Base-by-base conservation (phyloP, 2,113 vertebrate genomes). In the Sinocyclocheilus anshuiensis region DNA sequence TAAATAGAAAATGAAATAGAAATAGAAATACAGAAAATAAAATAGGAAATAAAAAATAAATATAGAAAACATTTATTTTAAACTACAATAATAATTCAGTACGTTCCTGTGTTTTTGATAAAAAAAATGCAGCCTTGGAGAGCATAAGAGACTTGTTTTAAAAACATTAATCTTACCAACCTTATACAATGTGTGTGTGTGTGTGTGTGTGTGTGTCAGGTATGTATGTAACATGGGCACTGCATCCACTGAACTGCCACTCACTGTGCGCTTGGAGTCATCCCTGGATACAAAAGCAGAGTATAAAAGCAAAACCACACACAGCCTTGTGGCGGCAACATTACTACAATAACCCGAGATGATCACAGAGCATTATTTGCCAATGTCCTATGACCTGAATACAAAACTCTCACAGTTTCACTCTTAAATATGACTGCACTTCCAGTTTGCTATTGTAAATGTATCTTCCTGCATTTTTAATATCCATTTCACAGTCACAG, bases 401-500 rank as follows among this genome's bases (percentile, higher is more conserved):
- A n/a, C 65, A 75, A 59, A 57, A 61, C 36, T 75, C 26, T 16
- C 39, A 63, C 4, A 69, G 55, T 16, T 36, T 22, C 9, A 16
- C 26, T 50, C 57, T 55, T 42, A 61, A 15, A 67, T 45, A 16
- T 77, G 15, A 24, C 50, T 45, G 24, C 20, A 61, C 18, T 48
- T 65, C 61, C 24, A 69, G 29, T 81, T 45, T 88, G 59, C 57
- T 55, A 50, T 80, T 81, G 48, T 24, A 71, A 59, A 69, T 77
- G 45, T 42, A 48, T 81, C n/a, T 53, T 48, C 33, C 45, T 76
- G 69, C 45, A 45, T 81, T 76, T 85, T 76, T 63, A 13, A 80
- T 65, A 80, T 22, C 4, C 8, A 78, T 36, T 22, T 22, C 55
- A 22, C 12, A 72, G 71, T 80, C 26, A 39, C 67, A 42, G 69